Base-by-base conservation (phyloP, 2,888 invertebrate genomes). In the Watsonalla binaria region DNA sequence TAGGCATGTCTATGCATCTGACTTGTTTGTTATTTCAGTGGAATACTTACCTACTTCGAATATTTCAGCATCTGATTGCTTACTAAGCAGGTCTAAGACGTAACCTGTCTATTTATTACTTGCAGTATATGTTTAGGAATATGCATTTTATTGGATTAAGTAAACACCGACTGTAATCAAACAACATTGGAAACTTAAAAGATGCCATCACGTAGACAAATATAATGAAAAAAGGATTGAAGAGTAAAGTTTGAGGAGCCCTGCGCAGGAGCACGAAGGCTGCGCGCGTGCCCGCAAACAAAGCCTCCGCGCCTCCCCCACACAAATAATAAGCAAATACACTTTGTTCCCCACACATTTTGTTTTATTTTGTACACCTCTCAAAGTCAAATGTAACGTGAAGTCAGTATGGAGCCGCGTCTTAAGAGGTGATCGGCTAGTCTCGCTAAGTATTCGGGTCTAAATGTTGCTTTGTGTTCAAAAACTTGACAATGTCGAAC, bases 251-350 rank as follows among this genome's bases (percentile, higher is more conserved):
- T 79, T 82, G 82, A 78, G 70, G 60, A 68, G 52, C 73, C 63
- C 66, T 70, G 73, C 75, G 66, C 68, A 64, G 66, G 69, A 72
- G 63, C 62, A 63, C 61, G 62, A 66, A 68, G 63, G 70, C 65
- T 68, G 72, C 66, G 79, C 84, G 83, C 86, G 84, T 84, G 85
- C 84, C 72, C 70, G 72, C 82, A 79, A 83, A 85, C 85, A 85
- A 84, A 82, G 82, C 70, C 62, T 63, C 54, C 59, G 54, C 51
- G 33, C 63, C 15, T 54, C 63, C 47, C 57, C 53, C 49, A 70
- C 78, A 73, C 78, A 76, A 78, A 76, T 74, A 80, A 77, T 75
- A 82, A 78, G 81, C 75, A 81, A 84, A 84, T 72, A 80, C 75
- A 80, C 80, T 78, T 76, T 76, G 77, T 78, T 75, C 75, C 73